Conservation (phyloP, 1,140 invertebrate genomes). For the Diabrotica virgifera region DNA sequence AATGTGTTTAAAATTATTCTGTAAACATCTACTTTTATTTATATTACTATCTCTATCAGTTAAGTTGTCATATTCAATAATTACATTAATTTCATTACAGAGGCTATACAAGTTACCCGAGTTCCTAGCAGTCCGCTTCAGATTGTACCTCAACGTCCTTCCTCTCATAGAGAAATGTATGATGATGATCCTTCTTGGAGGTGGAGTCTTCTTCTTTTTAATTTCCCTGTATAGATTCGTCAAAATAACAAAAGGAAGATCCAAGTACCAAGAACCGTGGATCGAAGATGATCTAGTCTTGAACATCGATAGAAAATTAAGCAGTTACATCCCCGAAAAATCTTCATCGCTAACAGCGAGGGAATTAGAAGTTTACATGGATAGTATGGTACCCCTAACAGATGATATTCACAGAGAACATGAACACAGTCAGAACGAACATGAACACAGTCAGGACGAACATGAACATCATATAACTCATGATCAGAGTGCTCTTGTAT, state of each 20-base stretch:
- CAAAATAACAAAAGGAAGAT: slow-evolving; percentile 18
- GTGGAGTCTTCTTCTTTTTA: slow-evolving; percentile 54
- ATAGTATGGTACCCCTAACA: slow-evolving; percentile 40
- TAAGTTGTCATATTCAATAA: no score
- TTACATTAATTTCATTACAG: slow-evolving; percentile 47
- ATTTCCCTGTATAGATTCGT: slow-evolving; percentile 42
- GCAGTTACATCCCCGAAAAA: slow-evolving; percentile 35
- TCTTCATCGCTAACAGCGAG: slow-evolving; percentile 32
- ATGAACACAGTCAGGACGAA: not conserved
- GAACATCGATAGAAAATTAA: slow-evolving; percentile 39
- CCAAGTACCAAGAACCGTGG: slow-evolving; percentile 27
- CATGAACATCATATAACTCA: not conserved
- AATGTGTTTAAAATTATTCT: no score
- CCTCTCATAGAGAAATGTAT: slow-evolving; percentile 58
- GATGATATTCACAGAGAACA: slow-evolving; percentile 22
- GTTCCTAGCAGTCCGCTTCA: slow-evolving; percentile 61
- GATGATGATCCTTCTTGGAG: slow-evolving; percentile 58
- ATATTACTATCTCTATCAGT: no score
- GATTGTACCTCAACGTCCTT: slow-evolving; percentile 67
- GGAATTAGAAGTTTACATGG: slow-evolving; percentile 44
- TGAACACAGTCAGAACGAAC: not conserved
- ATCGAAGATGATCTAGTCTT: slow-evolving; percentile 35
- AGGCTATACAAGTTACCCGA: slow-evolving; percentile 65
- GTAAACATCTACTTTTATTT: no score
- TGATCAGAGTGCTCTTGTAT: not conserved